Base-by-base conservation (phyloP, 1,140 invertebrate genomes). In the Idris sp. region DNA sequence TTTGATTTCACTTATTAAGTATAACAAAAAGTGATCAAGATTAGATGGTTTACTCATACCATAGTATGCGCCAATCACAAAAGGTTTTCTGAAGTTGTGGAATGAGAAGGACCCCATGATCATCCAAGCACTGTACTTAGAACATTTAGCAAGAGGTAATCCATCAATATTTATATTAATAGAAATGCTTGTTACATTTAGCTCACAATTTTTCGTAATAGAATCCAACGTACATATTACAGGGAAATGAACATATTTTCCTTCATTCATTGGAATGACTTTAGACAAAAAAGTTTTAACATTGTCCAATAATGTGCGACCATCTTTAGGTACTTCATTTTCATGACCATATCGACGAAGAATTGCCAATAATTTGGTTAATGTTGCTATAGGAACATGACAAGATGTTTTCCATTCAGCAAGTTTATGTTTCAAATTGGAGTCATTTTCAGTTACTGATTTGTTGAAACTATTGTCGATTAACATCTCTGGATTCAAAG, bases 221-320 rank as follows among this genome's bases (percentile, higher is more conserved):
- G 28, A 30, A 48, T 4, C 16, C 26, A 26, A 44, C 15, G 9
- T n/a, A 3, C 6, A 14, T n/a, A 44, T 44, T 1, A 11, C 41
- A 28, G n/a, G n/a, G n/a, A 44, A 28, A 10, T 48, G 43, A 22
- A 48, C 31, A 11, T 48, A 48, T 10, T 48, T 48, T 9, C 43
- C 43, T 1, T 30, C 31, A 48, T 16, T 31, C 10, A 48, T 19
- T 31, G 15, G 16, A n/a, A 48, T 48, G 1, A 48, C 14, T 16
- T 7, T 1, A 4, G 43, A 48, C 18, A n/a, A n/a, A 16, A 1
- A 28, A 31, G 9, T 31, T 31, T 6, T 28, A 28, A 48, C n/a
- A 19, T 26, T 2, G 43, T 48, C 31, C 11, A 48, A 5, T 9
- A 48, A 48, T 31, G 26, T 48, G 16, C 43, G 15, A 0, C n/a